A percentile compares a stretch with the other conserved stretches of the same genome.
Conservation (phyloP, 2,888 invertebrate species). For the Arenicola marina region DNA sequence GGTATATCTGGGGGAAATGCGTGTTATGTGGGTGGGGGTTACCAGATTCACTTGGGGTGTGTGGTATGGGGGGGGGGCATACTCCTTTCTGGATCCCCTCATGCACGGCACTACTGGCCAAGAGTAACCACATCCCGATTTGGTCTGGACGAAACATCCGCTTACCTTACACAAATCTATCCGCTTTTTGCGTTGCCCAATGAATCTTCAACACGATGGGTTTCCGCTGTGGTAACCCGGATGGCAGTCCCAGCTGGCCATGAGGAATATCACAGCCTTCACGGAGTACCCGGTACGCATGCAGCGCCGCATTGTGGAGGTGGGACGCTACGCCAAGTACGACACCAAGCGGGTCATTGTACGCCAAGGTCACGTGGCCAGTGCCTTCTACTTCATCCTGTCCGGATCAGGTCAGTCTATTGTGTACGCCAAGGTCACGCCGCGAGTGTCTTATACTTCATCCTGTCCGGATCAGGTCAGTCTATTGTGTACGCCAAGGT, state of each 20-base stretch:
- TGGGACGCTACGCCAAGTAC: conserved; percentile 44
- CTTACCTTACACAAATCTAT: too few species aligned
- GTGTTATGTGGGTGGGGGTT: too few species aligned
- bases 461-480: conserved; percentile 1
- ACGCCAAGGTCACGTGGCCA: neutral
- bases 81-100: too few species aligned
- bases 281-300: conserved; percentile 45
- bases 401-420: conserved; percentile 1
- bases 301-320: conserved; percentile 45
- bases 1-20: too few species aligned
- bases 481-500: conserved; percentile 1
- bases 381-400: conserved; percentile 2
- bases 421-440: conserved; percentile 1
- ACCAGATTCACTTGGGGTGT: too few species aligned
- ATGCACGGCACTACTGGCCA: too few species aligned
- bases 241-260: conserved; percentile 41
- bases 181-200: too few species aligned
- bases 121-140: too few species aligned
- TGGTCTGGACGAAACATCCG: too few species aligned
- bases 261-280: conserved; percentile 42
- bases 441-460: neutral
- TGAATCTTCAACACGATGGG: too few species aligned
- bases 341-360: conserved; percentile 5
- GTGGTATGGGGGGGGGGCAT: too few species aligned
- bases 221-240: too few species aligned